These are phyloP conservation scores for Echinometra lucunter DNA, from an alignment of 53 echinoderm and acorn worm species.

Conservation along the genomic window DNA sequence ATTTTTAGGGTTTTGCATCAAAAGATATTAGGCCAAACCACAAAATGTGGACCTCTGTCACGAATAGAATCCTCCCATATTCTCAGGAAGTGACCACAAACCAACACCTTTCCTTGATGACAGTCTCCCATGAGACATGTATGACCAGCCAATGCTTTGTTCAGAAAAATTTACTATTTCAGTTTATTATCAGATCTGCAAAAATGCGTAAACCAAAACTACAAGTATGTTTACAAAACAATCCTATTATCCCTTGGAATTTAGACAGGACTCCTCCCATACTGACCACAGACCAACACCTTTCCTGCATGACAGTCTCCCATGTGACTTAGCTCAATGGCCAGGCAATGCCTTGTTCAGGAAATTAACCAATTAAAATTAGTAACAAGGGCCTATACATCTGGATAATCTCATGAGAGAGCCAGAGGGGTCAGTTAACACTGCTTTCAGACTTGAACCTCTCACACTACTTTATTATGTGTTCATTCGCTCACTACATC, in stretches of 20 bases:
- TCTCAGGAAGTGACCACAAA: slow-evolving; percentile 4
- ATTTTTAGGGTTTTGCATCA: no score
- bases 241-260: background rate
- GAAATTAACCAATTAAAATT: slow-evolving; percentile 29
- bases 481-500: background rate
- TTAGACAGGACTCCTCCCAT: background rate
- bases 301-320: background rate
- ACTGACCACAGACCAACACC: slow-evolving; percentile 17
- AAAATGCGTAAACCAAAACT: no score
- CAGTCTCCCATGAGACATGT: background rate
- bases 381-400: slow-evolving; percentile 5
- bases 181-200: no score
- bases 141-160: background rate
- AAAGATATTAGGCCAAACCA: no score
- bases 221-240: background rate
- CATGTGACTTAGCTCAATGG: background rate
- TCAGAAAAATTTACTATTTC: background rate
- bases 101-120: background rate
- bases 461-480: background rate
- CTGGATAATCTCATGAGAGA: background rate
- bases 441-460: background rate
- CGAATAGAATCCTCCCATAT: background rate
- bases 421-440: background rate
- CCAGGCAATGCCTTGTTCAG: background rate
- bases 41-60: no score